Base-by-base conservation (phyloP, 2,888 invertebrate genomes). In the Drosophila birchii region DNA sequence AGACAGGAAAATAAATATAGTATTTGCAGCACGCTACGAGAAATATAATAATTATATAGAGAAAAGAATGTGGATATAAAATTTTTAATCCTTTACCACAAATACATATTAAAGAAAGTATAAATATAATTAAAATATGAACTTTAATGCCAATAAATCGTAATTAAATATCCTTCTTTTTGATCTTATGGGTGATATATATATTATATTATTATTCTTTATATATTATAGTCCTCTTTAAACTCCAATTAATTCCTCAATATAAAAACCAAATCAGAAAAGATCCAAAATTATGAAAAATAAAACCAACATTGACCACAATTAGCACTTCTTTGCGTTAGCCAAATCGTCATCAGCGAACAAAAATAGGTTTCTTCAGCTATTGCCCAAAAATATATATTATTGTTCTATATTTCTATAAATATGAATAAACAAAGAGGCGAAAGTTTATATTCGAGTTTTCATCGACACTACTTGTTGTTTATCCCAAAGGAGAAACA, bases 1-100 rank as follows among this genome's bases (percentile, higher is more conserved):
- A 56, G 20, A 7, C 11, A 29, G 32, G 32, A 43, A 63, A 61
- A 61, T 62, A 55, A 67, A 75, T 14, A 23, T 16, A 26, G 26
- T 26, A 45, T 20, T 26, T 61, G 43, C 76, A 67, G 64, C 55
- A 74, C 61, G 68, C 68, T 55, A 72, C 54, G 62, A 29, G n/a
- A 56, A 62, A 63, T 51, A 32, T 20, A 43, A 47, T 45, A 6
- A 29, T 45, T 45, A 26, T 39, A 14, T 39, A 12, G n/a, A 45
- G 34, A 16, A 41, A 38, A 3, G 7, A 26, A 26, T 5, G 5
- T 23, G 7, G 7, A 29, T 29, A 29, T 29, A 29, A 7, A 29
- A 29, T 29, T 1, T 29, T 29, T 0, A 29, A 29, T 29, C 29
- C 3, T 7, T 29, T 23, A 23, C 23, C 23, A 23, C 23, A 23